Conservation (phyloP, 2,888 invertebrate genomes). For the Baccha elongata region DNA sequence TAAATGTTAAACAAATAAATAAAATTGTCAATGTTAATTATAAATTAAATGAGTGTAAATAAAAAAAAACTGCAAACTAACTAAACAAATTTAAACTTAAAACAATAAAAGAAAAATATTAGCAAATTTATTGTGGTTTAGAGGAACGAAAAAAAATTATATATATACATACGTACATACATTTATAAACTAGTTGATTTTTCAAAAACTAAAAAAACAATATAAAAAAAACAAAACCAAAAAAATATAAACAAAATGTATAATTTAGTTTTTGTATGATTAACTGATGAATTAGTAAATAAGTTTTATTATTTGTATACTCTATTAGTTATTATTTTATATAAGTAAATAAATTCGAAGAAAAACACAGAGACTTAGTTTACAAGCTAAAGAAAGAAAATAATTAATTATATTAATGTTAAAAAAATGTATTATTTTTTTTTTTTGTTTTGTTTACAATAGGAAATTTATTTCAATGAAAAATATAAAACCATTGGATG, state of each 20-base stretch:
- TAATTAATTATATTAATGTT: conserved; percentile 17
- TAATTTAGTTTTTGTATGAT: conserved; percentile 73
- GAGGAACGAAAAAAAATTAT: conserved; percentile 46
- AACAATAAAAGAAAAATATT: conserved; percentile 41
- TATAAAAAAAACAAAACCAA: conserved; percentile 16
- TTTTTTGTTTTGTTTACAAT: conserved; percentile 13
- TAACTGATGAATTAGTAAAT: conserved; percentile 67
- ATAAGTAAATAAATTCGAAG: conserved; percentile 25
- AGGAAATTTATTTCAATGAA: conserved; percentile 25
- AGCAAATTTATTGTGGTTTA: conserved; percentile 66
- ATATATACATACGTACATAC: conserved; percentile 55
- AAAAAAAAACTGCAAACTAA: conserved; percentile 45
- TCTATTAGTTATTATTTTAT: conserved; percentile 65
- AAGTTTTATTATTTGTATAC: conserved; percentile 67
- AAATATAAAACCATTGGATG: conserved; percentile 18
- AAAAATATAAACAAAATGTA: conserved; percentile 49
- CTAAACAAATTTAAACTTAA: conserved; percentile 44
- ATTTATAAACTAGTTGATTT: conserved; percentile 60
- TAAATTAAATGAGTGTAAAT: conserved; percentile 37
- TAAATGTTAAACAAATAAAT: conserved; percentile 20
- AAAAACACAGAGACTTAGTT: conserved; percentile 64
- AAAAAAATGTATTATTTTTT: conserved; percentile 5
- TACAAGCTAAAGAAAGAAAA: conserved; percentile 55
- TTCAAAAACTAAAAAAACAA: conserved; percentile 27
- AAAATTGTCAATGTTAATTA: conserved; percentile 53